phyloP scores from a whole-genome alignment of 2,888 invertebrate genomes.

The Meiosimyza platycephala region DNA sequence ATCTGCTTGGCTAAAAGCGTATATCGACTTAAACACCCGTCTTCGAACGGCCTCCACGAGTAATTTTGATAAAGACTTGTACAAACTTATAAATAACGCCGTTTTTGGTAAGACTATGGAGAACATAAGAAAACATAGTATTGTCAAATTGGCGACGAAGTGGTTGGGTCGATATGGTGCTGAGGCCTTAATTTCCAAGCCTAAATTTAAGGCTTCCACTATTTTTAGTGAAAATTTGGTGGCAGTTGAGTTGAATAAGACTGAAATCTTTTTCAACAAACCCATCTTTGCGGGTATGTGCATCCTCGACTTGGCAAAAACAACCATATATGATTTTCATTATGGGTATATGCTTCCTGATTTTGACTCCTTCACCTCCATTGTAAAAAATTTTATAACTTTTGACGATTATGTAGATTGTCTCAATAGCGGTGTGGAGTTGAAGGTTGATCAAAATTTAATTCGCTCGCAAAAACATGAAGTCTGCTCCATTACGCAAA shows the following conservation, averaged over 20 bases:
- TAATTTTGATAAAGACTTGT: constrained; percentile 20
- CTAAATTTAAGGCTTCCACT: neutral
- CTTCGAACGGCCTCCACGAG: constrained; percentile 16
- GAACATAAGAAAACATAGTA: constrained; percentile 38
- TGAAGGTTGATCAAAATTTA: no score
- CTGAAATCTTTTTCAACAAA: neutral
- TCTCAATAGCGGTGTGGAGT: no score
- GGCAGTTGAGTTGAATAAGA: neutral
- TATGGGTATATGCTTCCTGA: neutral
- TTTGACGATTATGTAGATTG: no score
- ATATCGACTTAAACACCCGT: constrained; percentile 35
- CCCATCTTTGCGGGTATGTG: neutral
- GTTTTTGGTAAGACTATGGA: constrained; percentile 48
- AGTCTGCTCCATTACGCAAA: no score
- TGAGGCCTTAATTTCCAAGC: neutral
- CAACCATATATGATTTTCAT: no score
- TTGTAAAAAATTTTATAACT: no score
- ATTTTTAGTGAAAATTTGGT: neutral
- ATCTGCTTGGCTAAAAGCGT: constrained; percentile 51
- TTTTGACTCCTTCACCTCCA: neutral
- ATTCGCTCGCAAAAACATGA: no score
- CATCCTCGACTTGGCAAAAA: no score
- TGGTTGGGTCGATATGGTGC: constrained; percentile 23
- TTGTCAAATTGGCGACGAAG: constrained; percentile 41
- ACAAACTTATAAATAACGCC: neutral